phyloP scores from a whole-genome alignment of 2,797 vertebrate genomes.

The Emys orbicularis region DNA sequence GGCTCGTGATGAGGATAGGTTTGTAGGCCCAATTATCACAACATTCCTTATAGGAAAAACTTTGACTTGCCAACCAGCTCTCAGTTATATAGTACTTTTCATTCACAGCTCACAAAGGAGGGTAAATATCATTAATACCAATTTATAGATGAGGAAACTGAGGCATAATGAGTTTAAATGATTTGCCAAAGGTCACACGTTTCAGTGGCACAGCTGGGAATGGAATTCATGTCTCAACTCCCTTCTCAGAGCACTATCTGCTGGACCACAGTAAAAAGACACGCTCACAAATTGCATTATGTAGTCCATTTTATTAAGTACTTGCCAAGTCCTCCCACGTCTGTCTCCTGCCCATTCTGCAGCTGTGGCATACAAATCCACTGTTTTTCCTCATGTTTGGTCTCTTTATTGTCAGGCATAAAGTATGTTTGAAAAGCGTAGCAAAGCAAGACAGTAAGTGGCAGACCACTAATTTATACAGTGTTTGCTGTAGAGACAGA shows the following conservation, averaged over 20 bases:
- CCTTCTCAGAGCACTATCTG: not conserved
- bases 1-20: not conserved
- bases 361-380: not conserved
- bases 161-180: accelerated
- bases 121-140: not conserved
- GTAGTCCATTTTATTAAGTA: not conserved
- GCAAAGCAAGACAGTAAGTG: not conserved
- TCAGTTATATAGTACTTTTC: not conserved
- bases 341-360: not conserved
- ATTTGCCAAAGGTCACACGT: not conserved
- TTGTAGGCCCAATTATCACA: not conserved
- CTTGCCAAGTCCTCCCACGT: not conserved
- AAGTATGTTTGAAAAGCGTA: not conserved
- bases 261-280: not conserved
- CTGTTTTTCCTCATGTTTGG: not conserved
- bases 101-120: not conserved
- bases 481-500: not conserved
- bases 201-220: accelerated
- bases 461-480: not conserved
- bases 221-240: not conserved
- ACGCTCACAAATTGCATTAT: not conserved
- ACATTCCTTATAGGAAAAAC: not conserved
- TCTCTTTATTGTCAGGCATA: not conserved
- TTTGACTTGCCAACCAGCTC: not conserved
- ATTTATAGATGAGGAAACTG: not conserved